phyloP scores from a whole-genome alignment of 2,888 invertebrate species.

The Athrips mouffetella region DNA sequence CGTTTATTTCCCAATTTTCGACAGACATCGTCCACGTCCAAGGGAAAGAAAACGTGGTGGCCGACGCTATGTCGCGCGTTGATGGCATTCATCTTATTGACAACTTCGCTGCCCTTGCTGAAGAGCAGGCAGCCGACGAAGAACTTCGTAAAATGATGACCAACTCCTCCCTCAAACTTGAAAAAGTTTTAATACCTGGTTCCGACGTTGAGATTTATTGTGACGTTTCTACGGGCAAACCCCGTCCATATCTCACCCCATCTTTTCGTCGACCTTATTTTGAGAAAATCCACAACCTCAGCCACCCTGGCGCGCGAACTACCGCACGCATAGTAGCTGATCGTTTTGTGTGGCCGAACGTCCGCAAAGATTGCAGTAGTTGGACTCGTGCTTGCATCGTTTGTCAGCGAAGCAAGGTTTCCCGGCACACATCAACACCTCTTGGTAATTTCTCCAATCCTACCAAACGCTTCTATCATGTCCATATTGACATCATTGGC shows the following conservation, averaged over 20 bases:
- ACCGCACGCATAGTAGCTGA: slow-evolving; percentile 20
- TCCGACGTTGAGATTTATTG: slow-evolving; percentile 21
- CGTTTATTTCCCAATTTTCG: slow-evolving; percentile 25
- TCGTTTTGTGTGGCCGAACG: not conserved
- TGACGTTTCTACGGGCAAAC: slow-evolving; percentile 21
- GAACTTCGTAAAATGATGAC: slow-evolving; percentile 4
- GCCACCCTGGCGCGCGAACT: slow-evolving; percentile 26
- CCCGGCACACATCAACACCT: not conserved
- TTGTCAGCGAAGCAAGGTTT: not conserved
- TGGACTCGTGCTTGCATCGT: not conserved
- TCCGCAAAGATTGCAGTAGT: not conserved
- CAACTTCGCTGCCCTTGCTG: slow-evolving; percentile 1
- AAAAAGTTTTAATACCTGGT: slow-evolving; percentile 18
- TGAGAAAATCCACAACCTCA: slow-evolving; percentile 24
- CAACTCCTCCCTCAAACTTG: slow-evolving; percentile 18
- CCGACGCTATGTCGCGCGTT: slow-evolving; percentile 14
- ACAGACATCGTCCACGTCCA: slow-evolving; percentile 21
- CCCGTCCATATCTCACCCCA: slow-evolving; percentile 24
- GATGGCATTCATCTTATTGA: slow-evolving; percentile 6
- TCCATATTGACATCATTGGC: not conserved
- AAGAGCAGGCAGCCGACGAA: slow-evolving; percentile 5
- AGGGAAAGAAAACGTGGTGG: slow-evolving; percentile 16
- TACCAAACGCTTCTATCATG: not conserved
- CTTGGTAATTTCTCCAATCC: not conserved
- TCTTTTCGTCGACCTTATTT: slow-evolving; percentile 23